Conservation (phyloP, 2,113 vertebrate genomes). For the Aptenodytes forsteri region DNA sequence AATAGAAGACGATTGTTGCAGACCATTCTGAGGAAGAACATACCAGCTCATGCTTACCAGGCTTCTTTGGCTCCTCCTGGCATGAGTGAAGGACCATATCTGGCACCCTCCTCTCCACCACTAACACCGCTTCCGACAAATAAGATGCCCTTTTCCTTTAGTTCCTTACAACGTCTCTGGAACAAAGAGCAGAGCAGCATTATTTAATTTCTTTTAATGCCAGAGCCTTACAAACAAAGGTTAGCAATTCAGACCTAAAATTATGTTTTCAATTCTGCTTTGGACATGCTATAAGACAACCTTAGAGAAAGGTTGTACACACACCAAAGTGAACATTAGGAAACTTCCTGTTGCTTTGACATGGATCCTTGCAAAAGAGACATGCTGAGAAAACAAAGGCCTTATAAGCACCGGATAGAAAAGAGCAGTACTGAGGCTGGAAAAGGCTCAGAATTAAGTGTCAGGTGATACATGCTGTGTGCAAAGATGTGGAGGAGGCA, state of each 20-base stretch:
- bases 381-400: not conserved
- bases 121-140: slow-evolving; percentile 98
- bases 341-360: slow-evolving; percentile 4
- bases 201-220: not conserved
- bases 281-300: not conserved
- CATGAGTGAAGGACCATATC: slow-evolving; percentile 95
- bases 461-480: not conserved
- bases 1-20: not conserved
- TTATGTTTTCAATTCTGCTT: not conserved
- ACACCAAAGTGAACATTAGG: not conserved
- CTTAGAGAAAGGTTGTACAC: not conserved
- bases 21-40: not conserved
- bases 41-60: slow-evolving; percentile 75
- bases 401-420: not conserved
- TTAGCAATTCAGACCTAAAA: not conserved
- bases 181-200: slow-evolving; percentile 27
- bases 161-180: slow-evolving; percentile 89
- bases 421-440: not conserved
- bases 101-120: slow-evolving; percentile 94
- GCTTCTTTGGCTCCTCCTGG: slow-evolving; percentile 94
- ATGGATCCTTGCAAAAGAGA: not conserved
- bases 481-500: not conserved
- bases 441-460: not conserved
- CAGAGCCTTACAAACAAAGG: not conserved
- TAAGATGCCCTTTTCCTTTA: slow-evolving; percentile 87